Evolutionary conservation across 2,888 invertebrate genomes (phyloP), one percentile per base, ranked within the genome.

Genomic region (Malacosoma neustria): DNA sequence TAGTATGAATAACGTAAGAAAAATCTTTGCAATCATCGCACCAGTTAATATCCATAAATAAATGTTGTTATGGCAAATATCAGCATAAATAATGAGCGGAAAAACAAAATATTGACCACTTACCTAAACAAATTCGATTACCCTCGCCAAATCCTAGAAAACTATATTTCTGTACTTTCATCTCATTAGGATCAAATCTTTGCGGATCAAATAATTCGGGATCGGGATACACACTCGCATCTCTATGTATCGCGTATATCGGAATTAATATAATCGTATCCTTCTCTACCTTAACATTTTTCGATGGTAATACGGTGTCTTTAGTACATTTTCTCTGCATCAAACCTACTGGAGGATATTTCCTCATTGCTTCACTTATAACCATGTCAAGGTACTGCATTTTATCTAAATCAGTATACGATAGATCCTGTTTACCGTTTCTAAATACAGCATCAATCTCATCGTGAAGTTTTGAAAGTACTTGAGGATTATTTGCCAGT

Each of bases 121-220:
- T 56, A 87, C 87, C 87, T 34, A 87, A 67, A 48, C 87, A 87
- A 46, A 72, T 71, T 15, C 87, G 64, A 32, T 84, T 81, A 31
- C 87, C 87, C 50, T 79, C 85, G 7, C 87, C 87, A 57, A 87
- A 87, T 4, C 87, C 81, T 40, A 87, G 48, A 50, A 69, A 87
- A 12, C 66, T 65, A 45, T 59, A 82, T 30, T 73, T 75, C 1
- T 58, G 46, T 29, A 61, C 53, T 1, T 42, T 35, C 22, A 41
- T 29, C 36, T 66, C 67, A 33, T 62, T 49, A 11, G 59, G 37
- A 22, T 61, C 51, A 61, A 88, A 88, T 43, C 88, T 65, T 29
- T 85, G 80, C 2, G 87, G 87, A 45, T 86, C 72, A 50, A 81
- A 87, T 30, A 48, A 33, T 7, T 74, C 63, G 7, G 86, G 76